Conservation (phyloP, 2,113 vertebrate species). For the Galeopterus variegatus region DNA sequence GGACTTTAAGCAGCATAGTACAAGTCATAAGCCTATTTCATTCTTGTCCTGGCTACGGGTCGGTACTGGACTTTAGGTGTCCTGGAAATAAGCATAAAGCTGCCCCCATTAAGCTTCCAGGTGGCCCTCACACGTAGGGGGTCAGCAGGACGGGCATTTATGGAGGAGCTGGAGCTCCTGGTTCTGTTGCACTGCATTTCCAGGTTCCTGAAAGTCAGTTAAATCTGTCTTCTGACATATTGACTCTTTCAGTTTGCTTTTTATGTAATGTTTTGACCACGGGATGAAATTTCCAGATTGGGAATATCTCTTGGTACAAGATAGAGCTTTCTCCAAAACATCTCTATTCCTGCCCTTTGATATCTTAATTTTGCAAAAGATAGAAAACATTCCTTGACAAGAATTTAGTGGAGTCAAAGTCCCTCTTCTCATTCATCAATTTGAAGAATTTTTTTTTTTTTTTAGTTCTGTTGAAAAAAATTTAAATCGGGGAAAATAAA, state of each 20-base stretch:
- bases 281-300: constrained; percentile 36
- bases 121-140: background rate
- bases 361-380: constrained; percentile 62
- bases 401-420: background rate
- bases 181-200: constrained; percentile 26
- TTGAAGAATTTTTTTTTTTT: constrained; percentile 22
- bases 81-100: background rate
- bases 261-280: constrained; percentile 13
- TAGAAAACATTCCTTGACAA: constrained; percentile 4
- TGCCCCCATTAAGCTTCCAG: background rate
- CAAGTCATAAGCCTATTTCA: background rate
- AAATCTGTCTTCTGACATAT: background rate
- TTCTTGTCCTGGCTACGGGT: constrained; percentile 17
- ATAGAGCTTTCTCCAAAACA: background rate
- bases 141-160: background rate
- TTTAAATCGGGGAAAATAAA: constrained; percentile 36
- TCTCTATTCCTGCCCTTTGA: background rate
- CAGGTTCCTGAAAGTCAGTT: constrained; percentile 10
- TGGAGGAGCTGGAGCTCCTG: background rate
- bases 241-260: constrained; percentile 39
- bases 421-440: background rate
- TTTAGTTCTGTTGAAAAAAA: background rate
- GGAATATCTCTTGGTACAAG: background rate
- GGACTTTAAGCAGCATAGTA: background rate
- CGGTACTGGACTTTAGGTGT: background rate